Evolutionary conservation across 2,113 vertebrate genomes (phyloP).

Genomic region (Okapia johnstoni): DNA sequence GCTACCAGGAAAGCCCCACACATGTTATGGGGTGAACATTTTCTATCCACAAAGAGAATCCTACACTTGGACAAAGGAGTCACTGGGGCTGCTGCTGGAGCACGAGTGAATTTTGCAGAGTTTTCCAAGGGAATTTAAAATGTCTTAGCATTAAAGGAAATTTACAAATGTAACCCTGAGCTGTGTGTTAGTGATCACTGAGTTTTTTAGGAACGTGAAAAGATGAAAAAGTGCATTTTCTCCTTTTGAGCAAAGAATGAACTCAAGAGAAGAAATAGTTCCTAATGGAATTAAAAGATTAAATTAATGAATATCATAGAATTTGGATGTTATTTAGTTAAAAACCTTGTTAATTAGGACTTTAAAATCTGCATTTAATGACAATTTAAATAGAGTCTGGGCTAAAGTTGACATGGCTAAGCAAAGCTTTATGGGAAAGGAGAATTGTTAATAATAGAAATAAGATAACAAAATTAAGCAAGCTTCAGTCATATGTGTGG

Average conservation of each 20-base stretch:
- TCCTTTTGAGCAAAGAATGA: background rate
- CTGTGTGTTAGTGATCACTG: background rate
- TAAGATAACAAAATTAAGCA: background rate
- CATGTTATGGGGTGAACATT: background rate
- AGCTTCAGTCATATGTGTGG: background rate
- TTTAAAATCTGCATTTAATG: background rate
- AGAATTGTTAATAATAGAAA: background rate
- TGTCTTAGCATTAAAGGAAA: background rate
- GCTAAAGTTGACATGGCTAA: background rate
- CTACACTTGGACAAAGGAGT: background rate
- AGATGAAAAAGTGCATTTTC: background rate
- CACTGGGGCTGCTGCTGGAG: background rate
- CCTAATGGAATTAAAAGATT: background rate
- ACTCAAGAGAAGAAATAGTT: background rate
- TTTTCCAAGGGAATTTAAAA: background rate
- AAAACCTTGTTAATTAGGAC: background rate
- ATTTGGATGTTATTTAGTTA: background rate
- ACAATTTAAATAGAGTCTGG: background rate
- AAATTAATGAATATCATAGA: background rate
- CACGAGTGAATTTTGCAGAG: background rate
- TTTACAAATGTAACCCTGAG: background rate
- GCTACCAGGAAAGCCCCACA: background rate
- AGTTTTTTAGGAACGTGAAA: background rate
- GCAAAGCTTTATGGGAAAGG: background rate
- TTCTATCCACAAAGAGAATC: background rate